Conservation (phyloP, 1,140 invertebrate genomes). For the Zaprionus nigranus region DNA sequence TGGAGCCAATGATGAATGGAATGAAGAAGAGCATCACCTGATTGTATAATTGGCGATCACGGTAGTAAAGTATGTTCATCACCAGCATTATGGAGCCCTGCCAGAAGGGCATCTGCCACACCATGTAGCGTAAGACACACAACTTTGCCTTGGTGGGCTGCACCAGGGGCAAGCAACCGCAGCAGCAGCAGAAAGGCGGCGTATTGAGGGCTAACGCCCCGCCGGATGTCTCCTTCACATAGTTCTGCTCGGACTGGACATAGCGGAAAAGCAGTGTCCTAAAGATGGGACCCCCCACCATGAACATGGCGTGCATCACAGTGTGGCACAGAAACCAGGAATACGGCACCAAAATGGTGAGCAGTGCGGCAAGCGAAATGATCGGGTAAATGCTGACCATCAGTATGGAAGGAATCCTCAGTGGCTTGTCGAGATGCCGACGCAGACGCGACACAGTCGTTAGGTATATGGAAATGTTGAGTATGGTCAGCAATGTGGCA, state of each 20-base stretch:
- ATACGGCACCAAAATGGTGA: conserved; percentile 74
- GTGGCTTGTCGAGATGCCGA: conserved; percentile 58
- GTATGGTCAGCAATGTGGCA: conserved; percentile 65
- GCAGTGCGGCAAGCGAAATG: conserved; percentile 71
- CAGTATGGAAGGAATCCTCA: conserved; percentile 58
- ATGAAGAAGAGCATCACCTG: conserved; percentile 75
- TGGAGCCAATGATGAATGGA: conserved; percentile 73
- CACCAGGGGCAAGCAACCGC: conserved; percentile 64
- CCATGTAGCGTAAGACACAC: conserved; percentile 70
- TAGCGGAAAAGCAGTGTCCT: conserved; percentile 72
- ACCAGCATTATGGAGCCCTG: conserved; percentile 80
- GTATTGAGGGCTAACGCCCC: conserved; percentile 67
- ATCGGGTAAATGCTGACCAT: conserved; percentile 77
- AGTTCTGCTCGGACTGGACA: conserved; percentile 74
- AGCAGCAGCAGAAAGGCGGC: conserved; percentile 78
- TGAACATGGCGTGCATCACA: conserved; percentile 81
- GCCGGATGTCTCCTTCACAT: conserved; percentile 68
- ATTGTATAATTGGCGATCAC: conserved; percentile 54
- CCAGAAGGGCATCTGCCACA: conserved; percentile 81
- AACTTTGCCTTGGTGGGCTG: conserved; percentile 70
- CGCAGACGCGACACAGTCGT: conserved; percentile 64
- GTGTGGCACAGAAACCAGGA: conserved; percentile 80
- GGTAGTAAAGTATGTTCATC: conserved; percentile 77
- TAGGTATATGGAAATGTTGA: conserved; percentile 74
- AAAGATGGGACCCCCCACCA: conserved; percentile 68